Conservation (phyloP, 2,113 vertebrate species). For the Trematocara marginatum region DNA sequence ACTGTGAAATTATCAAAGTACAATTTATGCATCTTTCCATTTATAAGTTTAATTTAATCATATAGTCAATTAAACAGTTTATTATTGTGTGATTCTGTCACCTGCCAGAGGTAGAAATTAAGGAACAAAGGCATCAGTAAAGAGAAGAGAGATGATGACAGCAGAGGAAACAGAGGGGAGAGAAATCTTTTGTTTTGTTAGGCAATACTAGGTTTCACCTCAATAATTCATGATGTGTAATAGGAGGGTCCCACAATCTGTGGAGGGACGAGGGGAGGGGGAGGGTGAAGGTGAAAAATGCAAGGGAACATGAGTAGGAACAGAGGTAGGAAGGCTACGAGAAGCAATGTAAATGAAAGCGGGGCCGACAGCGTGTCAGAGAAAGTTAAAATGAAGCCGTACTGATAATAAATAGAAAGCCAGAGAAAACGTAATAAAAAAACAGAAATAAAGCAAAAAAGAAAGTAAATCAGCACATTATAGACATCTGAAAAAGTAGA, state of each 20-base stretch:
- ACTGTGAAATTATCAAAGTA: background rate
- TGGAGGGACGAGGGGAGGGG: background rate
- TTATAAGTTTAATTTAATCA: background rate
- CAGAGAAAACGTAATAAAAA: background rate
- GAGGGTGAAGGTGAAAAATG: background rate
- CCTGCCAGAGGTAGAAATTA: slow-evolving; percentile 21
- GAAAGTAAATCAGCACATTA: background rate
- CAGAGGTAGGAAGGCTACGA: background rate
- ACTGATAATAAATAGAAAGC: background rate
- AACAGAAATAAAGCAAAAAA: background rate
- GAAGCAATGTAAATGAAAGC: background rate
- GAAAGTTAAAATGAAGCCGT: background rate
- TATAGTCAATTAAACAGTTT: background rate
- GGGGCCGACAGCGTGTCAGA: background rate
- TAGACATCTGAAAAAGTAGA: background rate
- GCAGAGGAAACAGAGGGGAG: background rate
- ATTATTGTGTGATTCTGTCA: background rate
- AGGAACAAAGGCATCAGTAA: slow-evolving; percentile 43
- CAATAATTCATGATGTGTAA: slow-evolving; percentile 66
- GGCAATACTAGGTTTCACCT: slow-evolving; percentile 48
- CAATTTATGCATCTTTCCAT: background rate
- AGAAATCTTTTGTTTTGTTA: slow-evolving; percentile 40
- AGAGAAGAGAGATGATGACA: background rate
- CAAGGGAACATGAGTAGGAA: background rate
- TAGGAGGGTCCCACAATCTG: slow-evolving; percentile 38